A percentile compares a stretch with the other conserved stretches of the same genome.
phyloP scores from a whole-genome alignment of 1,140 invertebrate species.

The Asobara japonica region DNA sequence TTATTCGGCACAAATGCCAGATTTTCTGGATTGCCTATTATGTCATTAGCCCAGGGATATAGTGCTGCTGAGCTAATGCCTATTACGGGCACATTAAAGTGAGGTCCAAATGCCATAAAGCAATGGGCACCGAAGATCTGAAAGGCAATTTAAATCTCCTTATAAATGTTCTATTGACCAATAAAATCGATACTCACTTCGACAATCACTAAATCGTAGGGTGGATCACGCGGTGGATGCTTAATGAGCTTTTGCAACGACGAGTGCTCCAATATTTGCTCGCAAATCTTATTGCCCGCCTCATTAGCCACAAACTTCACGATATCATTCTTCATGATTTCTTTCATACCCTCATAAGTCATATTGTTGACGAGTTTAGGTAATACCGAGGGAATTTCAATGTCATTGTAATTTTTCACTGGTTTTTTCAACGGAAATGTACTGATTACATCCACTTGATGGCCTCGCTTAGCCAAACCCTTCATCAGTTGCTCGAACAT shows the following conservation, averaged over 20 bases:
- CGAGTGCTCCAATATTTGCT: slow-evolving; percentile 31
- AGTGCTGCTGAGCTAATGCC: slow-evolving; percentile 69
- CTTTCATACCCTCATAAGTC: neutral
- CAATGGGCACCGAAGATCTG: slow-evolving; percentile 57
- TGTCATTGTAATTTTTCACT: slow-evolving; percentile 46
- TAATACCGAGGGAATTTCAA: slow-evolving; percentile 21
- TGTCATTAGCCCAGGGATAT: slow-evolving; percentile 72
- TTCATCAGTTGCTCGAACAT: slow-evolving; percentile 50
- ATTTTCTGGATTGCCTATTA: slow-evolving; percentile 72
- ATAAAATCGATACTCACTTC: slow-evolving; percentile 41
- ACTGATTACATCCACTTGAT: slow-evolving; percentile 52
- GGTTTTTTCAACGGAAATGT: slow-evolving; percentile 41
- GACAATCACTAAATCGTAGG: slow-evolving; percentile 48
- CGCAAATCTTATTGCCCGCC: slow-evolving; percentile 30
- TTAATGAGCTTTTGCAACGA: slow-evolving; percentile 43
- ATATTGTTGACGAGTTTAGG: slow-evolving; percentile 26
- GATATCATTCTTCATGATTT: neutral
- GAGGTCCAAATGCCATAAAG: slow-evolving; percentile 67
- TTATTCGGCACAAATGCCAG: slow-evolving; percentile 71
- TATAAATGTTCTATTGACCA: neutral
- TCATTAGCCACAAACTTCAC: neutral
- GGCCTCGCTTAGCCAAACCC: slow-evolving; percentile 49
- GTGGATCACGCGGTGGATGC: slow-evolving; percentile 48
- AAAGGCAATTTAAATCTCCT: slow-evolving; percentile 9
- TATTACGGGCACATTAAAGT: slow-evolving; percentile 70